Evolutionary conservation across 2,888 invertebrate species (phyloP), one percentile per base, ranked within the genome.

Genomic region (Drosophila prostipennis): DNA sequence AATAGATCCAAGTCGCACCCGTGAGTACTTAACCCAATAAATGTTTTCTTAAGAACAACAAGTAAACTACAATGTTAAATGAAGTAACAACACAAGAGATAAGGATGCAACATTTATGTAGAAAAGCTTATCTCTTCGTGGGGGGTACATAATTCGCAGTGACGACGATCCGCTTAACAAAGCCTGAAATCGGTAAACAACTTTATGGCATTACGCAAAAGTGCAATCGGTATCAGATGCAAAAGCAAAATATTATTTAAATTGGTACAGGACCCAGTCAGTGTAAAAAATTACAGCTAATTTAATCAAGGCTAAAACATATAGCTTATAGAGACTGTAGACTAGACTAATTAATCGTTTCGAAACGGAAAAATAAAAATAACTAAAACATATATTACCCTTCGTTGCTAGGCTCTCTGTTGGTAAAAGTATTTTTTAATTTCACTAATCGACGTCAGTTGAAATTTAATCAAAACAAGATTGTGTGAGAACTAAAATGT

Each of bases 111-210:
- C 23, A 52, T 36, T 11, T 23, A 16, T 34, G 10, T 42, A n/a
- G 3, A 19, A 6, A 2, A 13, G 16, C 52, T 53, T 65, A 65
- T 65, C 67, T 14, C 37, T 46, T 19, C 26, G 45, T 19, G 39
- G 65, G 65, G 34, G 65, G 65, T 19, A 34, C 13, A 2, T 32
- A 16, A 45, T 36, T n/a, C 37, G 10, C 45, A 23, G 19, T 45
- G 45, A 37, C 60, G 29, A 14, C 58, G 59, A 57, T 43, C 34
- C 57, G 16, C 26, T 6, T 34, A 34, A 13, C 42, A 23, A n/a
- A 16, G 26, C n/a, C 26, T 23, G 26, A n/a, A 45, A n/a, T 26
- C 59, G 6, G 60, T 59, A 59, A 59, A 60, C 60, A 60, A 59
- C 45, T 32, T 59, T 14, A 45, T 14, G 19, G 29, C 26, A 37